Percentiles rank a stretch among this genome's conserved stretches.
Conservation (phyloP, 2,888 invertebrate genomes). For the Noctuana brunneofusca region DNA sequence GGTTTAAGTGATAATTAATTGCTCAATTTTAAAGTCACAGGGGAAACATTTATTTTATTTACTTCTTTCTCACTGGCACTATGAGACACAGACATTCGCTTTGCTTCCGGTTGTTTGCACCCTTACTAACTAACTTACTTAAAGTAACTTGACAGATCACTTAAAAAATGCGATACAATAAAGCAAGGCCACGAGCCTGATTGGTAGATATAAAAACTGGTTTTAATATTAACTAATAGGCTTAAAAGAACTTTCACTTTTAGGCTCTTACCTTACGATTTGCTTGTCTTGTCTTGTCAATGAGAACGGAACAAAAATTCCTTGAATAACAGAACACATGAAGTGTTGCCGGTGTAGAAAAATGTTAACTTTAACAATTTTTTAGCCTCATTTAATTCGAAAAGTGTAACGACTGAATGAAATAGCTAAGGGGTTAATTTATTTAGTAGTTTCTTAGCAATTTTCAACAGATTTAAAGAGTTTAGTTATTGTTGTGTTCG, state of each 20-base stretch:
- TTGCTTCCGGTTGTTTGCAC: constrained; percentile 45
- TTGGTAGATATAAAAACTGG: constrained; percentile 44
- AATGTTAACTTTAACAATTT: too few relatives aligned
- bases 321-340: background rate
- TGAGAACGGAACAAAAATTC: constrained; percentile 29
- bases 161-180: constrained; percentile 36
- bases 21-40: constrained; percentile 53
- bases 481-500: too few relatives aligned
- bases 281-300: too few relatives aligned
- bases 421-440: too few relatives aligned
- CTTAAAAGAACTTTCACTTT: constrained; percentile 59
- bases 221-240: constrained; percentile 48
- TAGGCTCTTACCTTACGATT: constrained; percentile 2
- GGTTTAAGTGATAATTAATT: constrained; percentile 46
- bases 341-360: constrained; percentile 36
- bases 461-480: too few relatives aligned
- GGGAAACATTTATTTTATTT: constrained; percentile 42
- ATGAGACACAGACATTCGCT: constrained; percentile 40
- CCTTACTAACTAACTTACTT: background rate
- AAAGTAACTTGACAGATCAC: constrained; percentile 53
- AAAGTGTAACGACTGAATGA: too few relatives aligned
- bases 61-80: constrained; percentile 30
- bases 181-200: constrained; percentile 45
- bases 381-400: too few relatives aligned
- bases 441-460: too few relatives aligned